Evolutionary conservation across 2,113 vertebrate species (phyloP), one percentile per base, ranked within the genome.

Genomic region (Callopanchax toddi): DNA sequence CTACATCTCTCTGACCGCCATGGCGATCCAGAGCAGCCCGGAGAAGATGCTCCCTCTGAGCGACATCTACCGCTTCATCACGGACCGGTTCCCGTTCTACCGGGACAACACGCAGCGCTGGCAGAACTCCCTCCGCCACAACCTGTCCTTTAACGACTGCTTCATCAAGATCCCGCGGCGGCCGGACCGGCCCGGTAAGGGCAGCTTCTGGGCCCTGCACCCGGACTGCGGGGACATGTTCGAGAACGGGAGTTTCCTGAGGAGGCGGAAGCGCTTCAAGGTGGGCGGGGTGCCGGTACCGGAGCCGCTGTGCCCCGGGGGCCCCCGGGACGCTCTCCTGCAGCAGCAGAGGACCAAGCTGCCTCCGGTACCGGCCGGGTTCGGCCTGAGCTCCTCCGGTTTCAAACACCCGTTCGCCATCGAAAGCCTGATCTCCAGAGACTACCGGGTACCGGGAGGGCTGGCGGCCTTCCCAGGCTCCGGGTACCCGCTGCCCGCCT

Each of bases 341-440:
- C 95, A 96, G 86, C 95, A 96, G 86, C 95, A 96, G 84, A n/a
- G n/a, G n/a, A 95, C 95, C 61, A 98, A 98, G 88, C 91, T 95
- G 66, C 94, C 94, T 0, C 94, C 90, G 63, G 85, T 95, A 91
- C 68, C 91, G 52, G 86, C 85, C 13, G 91, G 93, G 0, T 97
- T 96, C 86, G 91, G 86, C 80, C 90, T 85, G 73, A 56, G 58
- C 62, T 92, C 87, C 44, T 94, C 95, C 17, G 79, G 94, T 71
- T 98, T 98, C 93, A 98, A 97, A 65, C 96, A 98, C 82, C 96
- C 96, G 13, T 98, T 98, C 80, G 95, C 96, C 73, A 98, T 98
- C 68, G 96, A 98, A 89, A 98, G 94, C 80, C 97, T 98, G 61
- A 97, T 98, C 75, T 94, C 96, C 73, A 85, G 96, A 85, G 96